Percentiles rank a stretch among this genome's conserved stretches.
phyloP scores from a whole-genome alignment of 2,888 invertebrate species.

The Epirrhoe alternata region DNA sequence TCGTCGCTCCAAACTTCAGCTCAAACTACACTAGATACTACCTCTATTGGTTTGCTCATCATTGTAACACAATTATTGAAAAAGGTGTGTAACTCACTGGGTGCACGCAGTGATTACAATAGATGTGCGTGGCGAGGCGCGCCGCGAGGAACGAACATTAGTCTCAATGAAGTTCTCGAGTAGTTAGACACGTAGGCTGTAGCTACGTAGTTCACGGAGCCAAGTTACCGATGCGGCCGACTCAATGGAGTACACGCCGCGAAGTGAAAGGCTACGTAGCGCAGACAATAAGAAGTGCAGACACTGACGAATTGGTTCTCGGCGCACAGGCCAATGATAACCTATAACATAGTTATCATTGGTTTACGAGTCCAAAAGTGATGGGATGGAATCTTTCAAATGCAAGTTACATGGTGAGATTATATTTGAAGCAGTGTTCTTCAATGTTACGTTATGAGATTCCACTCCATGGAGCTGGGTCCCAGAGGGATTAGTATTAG shows the following conservation, averaged over 20 bases:
- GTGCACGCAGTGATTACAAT: conserved; percentile 83
- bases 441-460: conserved; percentile 29
- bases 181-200: conserved; percentile 80
- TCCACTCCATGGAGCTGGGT: conserved; percentile 35
- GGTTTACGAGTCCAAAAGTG: conserved; percentile 75
- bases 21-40: conserved; percentile 33
- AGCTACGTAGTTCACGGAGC: conserved; percentile 81
- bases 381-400: conserved; percentile 72
- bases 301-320: conserved; percentile 83
- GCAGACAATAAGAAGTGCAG: conserved; percentile 85
- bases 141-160: conserved; percentile 77
- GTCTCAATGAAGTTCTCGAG: conserved; percentile 75
- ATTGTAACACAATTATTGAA: conserved; percentile 75
- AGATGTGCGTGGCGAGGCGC: conserved; percentile 71
- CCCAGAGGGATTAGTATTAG: conserved; percentile 25
- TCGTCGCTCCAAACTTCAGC: conserved; percentile 12
- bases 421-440: conserved; percentile 12
- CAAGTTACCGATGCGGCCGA: conserved; percentile 80
- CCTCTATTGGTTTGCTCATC: conserved; percentile 27
- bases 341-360: conserved; percentile 86
- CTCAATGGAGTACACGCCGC: conserved; percentile 80
- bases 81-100: conserved; percentile 84
- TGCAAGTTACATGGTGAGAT: conserved; percentile 18
- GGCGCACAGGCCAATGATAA: conserved; percentile 86
- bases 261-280: conserved; percentile 83